Evolutionary conservation across 2,888 invertebrate genomes (phyloP), one percentile per base, ranked within the genome.

Genomic region (Drosophila ezoana): DNA sequence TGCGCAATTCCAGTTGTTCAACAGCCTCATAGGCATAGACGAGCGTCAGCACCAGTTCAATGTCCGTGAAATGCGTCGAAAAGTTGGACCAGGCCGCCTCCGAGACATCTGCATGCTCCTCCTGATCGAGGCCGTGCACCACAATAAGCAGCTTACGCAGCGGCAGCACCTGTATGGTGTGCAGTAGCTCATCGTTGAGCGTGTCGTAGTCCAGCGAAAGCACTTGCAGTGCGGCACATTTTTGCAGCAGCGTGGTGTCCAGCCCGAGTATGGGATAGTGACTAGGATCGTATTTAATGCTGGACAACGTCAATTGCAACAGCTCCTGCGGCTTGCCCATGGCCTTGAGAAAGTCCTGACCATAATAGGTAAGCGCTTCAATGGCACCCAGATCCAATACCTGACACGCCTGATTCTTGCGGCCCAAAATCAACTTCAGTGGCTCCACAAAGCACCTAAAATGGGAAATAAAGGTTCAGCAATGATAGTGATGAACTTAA

Each of bases 1-100:
- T 95, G 70, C 94, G 93, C 47, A 93, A 91, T 65, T 95, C 93
- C 73, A 96, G 91, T 66, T 93, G 92, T 73, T 93, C 93, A 16
- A 95, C 94, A 51, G 95, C 95, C 80, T 94, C 94, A 76, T 94
- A 95, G 33, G 96, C 95, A 90, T 96, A 95, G 72, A 96, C 94
- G 6, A 92, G 76, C 0, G 92, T 87, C 18, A 92, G 80, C 79
- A 92, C 90, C 61, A 92, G 79, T 64, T 92, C 89, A 38, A 92
- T 91, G 67, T 80, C 83, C 1, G 79, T 76, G 61, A 92, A 92
- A 77, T 90, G 90, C 38, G 83, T 79, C 1, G 90, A 92, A 75
- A 96, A 94, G 51, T 91, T 91, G 20, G 92, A 91, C 96, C 96
- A 96, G 16, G 95, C 94, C 14, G 89, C 89, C 79, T 96, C 94